phyloP scores from a whole-genome alignment of 2,113 vertebrate species.

The Candoia aspera region DNA sequence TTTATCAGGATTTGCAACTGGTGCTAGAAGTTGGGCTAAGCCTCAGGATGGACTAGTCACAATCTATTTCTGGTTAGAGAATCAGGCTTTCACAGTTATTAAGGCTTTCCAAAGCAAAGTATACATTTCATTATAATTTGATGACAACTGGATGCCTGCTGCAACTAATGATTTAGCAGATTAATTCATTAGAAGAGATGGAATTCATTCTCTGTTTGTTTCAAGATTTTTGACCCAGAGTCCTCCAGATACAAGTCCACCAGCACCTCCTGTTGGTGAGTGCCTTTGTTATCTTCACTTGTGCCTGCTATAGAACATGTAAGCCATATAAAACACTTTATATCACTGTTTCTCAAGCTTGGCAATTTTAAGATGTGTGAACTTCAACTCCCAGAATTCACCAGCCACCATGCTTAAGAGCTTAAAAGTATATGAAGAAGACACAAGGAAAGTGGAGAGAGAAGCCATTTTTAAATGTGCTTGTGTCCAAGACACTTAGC shows the following conservation, averaged over 20 bases:
- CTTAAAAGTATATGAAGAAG: neutral
- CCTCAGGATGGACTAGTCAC: neutral
- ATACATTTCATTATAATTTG: neutral
- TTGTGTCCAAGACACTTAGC: neutral
- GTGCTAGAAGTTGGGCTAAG: neutral
- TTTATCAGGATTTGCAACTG: neutral
- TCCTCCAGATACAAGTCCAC: neutral
- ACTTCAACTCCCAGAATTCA: too few relatives aligned
- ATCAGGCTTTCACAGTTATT: neutral
- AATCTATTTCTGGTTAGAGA: neutral
- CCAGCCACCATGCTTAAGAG: neutral
- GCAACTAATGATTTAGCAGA: neutral
- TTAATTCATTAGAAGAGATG: neutral
- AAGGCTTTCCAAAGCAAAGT: neutral
- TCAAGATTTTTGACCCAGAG: neutral
- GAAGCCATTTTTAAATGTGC: neutral
- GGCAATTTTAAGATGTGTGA: too few relatives aligned
- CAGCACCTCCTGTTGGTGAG: neutral
- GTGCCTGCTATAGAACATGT: neutral
- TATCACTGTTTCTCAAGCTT: too few relatives aligned
- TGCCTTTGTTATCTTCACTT: neutral
- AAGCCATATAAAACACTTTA: neutral
- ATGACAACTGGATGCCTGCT: neutral
- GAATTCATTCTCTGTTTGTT: neutral
- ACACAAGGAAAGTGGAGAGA: neutral